Percentiles rank a stretch among this genome's conserved stretches.
phyloP scores from a whole-genome alignment of 2,113 vertebrate species.

The Pelecanoides urinatrix region DNA sequence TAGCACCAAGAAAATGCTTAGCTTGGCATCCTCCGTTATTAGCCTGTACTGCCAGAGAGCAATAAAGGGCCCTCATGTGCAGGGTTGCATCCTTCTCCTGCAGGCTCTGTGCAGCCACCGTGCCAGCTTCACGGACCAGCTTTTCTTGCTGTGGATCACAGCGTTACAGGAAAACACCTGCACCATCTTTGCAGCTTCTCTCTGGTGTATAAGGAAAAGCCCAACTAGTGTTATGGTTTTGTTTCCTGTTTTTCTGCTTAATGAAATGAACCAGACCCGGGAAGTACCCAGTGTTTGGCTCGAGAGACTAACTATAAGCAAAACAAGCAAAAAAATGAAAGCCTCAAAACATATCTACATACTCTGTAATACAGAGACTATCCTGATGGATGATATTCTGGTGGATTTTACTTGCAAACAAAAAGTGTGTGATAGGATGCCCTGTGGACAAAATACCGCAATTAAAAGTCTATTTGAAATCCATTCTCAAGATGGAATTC shows the following conservation, averaged over 20 bases:
- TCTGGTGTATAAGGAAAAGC: not conserved
- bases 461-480: slow-evolving; percentile 59
- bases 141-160: not conserved
- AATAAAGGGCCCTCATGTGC: not conserved
- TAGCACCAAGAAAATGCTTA: not conserved
- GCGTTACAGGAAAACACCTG: not conserved
- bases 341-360: not conserved
- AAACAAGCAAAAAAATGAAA: not conserved
- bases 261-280: not conserved
- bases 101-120: not conserved
- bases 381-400: not conserved
- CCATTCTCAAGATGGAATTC: slow-evolving; percentile 17
- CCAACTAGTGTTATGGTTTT: accelerated
- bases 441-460: not conserved
- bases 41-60: not conserved
- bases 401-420: not conserved
- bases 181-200: not conserved
- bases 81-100: not conserved
- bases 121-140: not conserved
- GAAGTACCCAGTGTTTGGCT: not conserved
- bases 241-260: not conserved
- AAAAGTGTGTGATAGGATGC: not conserved
- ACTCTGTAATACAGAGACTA: not conserved
- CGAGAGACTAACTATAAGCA: not conserved
- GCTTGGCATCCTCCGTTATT: not conserved